phyloP scores from a whole-genome alignment of 2,888 invertebrate species.

The Lithosia quadra region DNA sequence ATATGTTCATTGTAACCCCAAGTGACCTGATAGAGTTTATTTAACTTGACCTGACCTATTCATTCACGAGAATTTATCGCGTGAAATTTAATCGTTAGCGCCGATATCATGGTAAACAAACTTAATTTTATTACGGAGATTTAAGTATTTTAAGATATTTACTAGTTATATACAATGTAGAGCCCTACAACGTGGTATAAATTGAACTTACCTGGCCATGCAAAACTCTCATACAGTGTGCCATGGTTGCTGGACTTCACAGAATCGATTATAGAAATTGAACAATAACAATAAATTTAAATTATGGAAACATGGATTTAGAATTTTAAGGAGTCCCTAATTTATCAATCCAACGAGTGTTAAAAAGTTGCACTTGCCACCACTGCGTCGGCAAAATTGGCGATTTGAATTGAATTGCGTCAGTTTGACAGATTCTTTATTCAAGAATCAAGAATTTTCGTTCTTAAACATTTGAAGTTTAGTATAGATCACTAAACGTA shows the following conservation, averaged over 20 bases:
- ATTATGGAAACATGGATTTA: constrained; percentile 78
- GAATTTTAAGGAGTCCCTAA: constrained; percentile 25
- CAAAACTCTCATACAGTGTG: constrained; percentile 92
- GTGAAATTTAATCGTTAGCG: constrained; percentile 49
- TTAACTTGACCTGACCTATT: constrained; percentile 68
- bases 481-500: not conserved
- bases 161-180: constrained; percentile 15
- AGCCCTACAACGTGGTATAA: constrained; percentile 57
- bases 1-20: constrained; percentile 42
- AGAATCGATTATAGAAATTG: constrained; percentile 61
- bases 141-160: constrained; percentile 2
- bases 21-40: constrained; percentile 67
- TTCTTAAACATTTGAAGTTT: not conserved
- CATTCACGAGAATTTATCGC: constrained; percentile 67
- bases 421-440: constrained; percentile 31
- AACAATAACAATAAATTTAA: constrained; percentile 60
- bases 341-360: constrained; percentile 11
- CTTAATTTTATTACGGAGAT: constrained; percentile 27
- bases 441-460: not conserved
- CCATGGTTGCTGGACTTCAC: constrained; percentile 88
- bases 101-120: constrained; percentile 71
- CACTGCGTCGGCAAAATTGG: constrained; percentile 62
- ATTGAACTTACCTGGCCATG: constrained; percentile 90
- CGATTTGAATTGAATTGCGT: constrained; percentile 44
- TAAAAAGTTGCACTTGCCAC: constrained; percentile 51